Percentiles rank a stretch among this genome's conserved stretches.
These are phyloP conservation scores for Cyphomyrmex costatus DNA, from an alignment of 1,140 invertebrate genomes.

Conservation along the genomic window DNA sequence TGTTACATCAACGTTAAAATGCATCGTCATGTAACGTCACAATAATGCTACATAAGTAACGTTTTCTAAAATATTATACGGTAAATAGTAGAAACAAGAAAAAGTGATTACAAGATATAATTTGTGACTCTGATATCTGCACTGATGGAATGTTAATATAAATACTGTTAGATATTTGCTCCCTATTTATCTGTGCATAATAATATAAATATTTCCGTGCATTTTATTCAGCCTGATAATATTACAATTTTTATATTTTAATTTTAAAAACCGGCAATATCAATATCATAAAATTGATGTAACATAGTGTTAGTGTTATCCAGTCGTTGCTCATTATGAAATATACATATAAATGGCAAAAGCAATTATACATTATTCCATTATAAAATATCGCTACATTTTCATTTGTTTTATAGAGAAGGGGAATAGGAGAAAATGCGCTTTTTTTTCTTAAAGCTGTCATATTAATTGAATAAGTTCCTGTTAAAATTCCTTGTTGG, in stretches of 20 bases:
- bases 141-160: slow-evolving; percentile 27
- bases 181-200: slow-evolving; percentile 52
- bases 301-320: not conserved
- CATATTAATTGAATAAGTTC: not conserved
- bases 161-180: slow-evolving; percentile 39
- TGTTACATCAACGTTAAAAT: slow-evolving; percentile 35
- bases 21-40: slow-evolving; percentile 29
- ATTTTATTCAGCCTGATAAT: slow-evolving; percentile 20
- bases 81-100: slow-evolving; percentile 34
- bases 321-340: slow-evolving; percentile 14
- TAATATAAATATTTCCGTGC: slow-evolving; percentile 53
- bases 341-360: slow-evolving; percentile 21
- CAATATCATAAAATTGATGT: slow-evolving; percentile 30
- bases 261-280: slow-evolving; percentile 23
- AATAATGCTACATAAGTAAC: slow-evolving; percentile 24
- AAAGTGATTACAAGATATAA: slow-evolving; percentile 20
- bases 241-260: slow-evolving; percentile 23
- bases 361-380: slow-evolving; percentile 24
- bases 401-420: not conserved
- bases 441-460: not conserved
- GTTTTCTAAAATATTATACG: slow-evolving; percentile 25
- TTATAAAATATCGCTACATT: slow-evolving; percentile 43
- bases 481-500: slow-evolving; percentile 69
- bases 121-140: not conserved
- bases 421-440: not conserved